Evolutionary conservation across 2,797 vertebrate genomes (phyloP).

Genomic region (Adelosebastes latens): DNA sequence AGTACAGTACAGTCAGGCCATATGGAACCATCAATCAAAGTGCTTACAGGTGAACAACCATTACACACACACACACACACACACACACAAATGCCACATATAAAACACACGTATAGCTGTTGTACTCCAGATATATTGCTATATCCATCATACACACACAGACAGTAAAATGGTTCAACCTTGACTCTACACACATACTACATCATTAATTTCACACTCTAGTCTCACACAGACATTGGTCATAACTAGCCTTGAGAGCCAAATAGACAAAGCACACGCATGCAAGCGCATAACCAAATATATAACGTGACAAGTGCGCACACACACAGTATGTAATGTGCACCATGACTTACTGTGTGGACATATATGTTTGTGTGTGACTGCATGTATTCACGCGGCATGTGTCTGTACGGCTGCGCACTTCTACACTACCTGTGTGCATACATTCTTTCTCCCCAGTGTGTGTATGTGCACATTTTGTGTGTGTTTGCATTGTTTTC

Average conservation of each 20-base stretch:
- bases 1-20: neutral
- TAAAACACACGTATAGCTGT: conserved; percentile 14
- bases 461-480: neutral
- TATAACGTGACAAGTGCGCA: neutral
- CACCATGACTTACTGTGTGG: conserved; percentile 1
- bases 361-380: conserved; percentile 5
- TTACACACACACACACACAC: neutral
- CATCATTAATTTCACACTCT: conserved; percentile 32
- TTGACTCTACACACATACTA: conserved; percentile 29
- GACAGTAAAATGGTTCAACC: conserved; percentile 21
- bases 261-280: neutral
- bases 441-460: neutral
- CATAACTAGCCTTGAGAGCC: conserved; percentile 16
- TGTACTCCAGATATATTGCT: conserved; percentile 42
- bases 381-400: neutral
- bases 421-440: neutral
- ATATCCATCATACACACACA: conserved; percentile 31
- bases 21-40: conserved; percentile 44
- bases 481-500: neutral
- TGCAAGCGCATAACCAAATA: neutral
- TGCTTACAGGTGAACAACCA: conserved; percentile 34
- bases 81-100: conserved; percentile 15
- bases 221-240: conserved; percentile 21
- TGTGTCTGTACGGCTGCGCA: neutral
- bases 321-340: neutral